Conservation (phyloP, 2,797 vertebrate species). For the Pteronotus mesoamericanus region DNA sequence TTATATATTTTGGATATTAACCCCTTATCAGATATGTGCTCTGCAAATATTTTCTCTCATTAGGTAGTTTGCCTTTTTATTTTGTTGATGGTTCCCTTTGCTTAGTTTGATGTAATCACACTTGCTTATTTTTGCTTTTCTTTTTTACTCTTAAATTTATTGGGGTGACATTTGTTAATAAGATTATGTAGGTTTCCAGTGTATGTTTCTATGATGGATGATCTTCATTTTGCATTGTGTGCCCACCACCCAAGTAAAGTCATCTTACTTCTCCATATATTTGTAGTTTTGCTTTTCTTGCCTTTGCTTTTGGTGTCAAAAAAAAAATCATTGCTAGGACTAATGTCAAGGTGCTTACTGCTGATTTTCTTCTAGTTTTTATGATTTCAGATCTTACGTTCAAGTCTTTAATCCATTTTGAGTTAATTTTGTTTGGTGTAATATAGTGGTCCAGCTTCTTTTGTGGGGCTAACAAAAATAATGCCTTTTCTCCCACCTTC, state of each 20-base stretch:
- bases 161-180: neutral
- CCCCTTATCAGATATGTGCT: neutral
- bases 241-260: neutral
- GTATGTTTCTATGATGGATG: neutral
- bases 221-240: no score
- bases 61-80: neutral
- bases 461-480: neutral
- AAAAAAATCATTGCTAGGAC: neutral
- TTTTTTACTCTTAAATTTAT: neutral
- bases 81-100: neutral
- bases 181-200: neutral
- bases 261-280: neutral
- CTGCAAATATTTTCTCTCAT: neutral
- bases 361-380: neutral
- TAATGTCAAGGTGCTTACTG: neutral
- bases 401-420: neutral
- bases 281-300: neutral
- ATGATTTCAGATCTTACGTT: neutral
- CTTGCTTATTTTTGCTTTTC: neutral
- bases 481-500: no score
- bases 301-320: neutral
- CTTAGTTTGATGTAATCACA: neutral
- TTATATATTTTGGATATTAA: neutral
- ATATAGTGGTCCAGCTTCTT: neutral
- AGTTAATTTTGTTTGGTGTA: neutral